phyloP scores from a whole-genome alignment of 2,797 vertebrate genomes.

The Brachyrhaphis roseni region DNA sequence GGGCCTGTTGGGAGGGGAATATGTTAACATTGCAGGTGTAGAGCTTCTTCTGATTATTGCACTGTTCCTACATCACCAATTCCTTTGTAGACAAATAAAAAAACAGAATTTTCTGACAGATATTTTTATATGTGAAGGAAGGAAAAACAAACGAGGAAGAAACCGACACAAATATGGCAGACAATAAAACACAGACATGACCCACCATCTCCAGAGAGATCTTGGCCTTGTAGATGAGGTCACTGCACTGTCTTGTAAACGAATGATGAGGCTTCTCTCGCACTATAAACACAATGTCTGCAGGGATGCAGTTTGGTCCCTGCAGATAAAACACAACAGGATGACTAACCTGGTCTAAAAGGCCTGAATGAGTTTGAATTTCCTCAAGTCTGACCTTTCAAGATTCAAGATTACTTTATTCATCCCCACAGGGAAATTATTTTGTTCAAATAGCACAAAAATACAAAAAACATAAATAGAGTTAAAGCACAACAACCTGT shows the following conservation, averaged over 20 bases:
- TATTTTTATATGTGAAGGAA: background rate
- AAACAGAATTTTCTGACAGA: too few relatives aligned
- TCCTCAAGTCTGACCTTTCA: background rate
- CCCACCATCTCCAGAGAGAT: conserved; percentile 90
- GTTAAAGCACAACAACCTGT: background rate
- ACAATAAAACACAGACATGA: conserved; percentile 1
- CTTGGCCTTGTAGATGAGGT: conserved; percentile 81
- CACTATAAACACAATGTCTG: conserved; percentile 92
- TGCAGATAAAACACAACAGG: conserved; percentile 54
- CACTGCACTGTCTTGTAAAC: conserved; percentile 80
- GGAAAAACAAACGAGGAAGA: background rate
- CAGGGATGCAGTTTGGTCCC: conserved; percentile 91
- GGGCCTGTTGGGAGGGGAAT: conserved; percentile 79
- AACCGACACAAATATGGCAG: background rate
- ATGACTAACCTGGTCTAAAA: background rate
- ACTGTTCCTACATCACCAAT: background rate
- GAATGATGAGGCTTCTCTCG: conserved; percentile 87
- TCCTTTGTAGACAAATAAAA: too few relatives aligned
- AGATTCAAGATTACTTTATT: background rate
- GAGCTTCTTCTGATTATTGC: background rate
- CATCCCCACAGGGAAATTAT: too few relatives aligned
- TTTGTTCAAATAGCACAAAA: too few relatives aligned
- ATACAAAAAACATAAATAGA: too few relatives aligned
- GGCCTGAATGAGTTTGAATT: background rate
- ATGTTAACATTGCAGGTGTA: background rate